Base-by-base conservation (phyloP, 2,797 vertebrate genomes). In the Sibirionetta formosa region DNA sequence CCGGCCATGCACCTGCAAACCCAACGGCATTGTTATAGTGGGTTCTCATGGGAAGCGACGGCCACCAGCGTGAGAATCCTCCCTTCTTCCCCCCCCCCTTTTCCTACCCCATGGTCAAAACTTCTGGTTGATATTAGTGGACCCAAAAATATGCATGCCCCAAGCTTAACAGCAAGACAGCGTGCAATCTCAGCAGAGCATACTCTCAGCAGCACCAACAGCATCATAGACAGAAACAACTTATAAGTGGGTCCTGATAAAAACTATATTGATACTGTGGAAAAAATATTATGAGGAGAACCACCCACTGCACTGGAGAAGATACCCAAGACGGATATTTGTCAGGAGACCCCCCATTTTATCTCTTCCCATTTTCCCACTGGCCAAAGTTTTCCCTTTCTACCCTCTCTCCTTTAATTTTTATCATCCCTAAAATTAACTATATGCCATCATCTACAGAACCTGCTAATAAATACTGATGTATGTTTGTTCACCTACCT, bases 41-140 rank as follows among this genome's bases (percentile, higher is more conserved):
- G 33, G 33, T 97, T 96, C 94, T 71, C 96, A 2, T 95, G 94
- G 79, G 95, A 95, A 97, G 84, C 2, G 40, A 7, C 24, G 70
- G 68, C 71, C 82, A 66, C 64, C 71, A 85, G 75, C 31, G 9
- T 96, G 95, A 89, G 91, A 95, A 92, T 53, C 60, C 15, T 57
- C 35, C 51, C 48, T 80, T 70, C 73, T 53, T 85, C 35, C 93
- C 68, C 42, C 40, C 38, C 60, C 92, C 79, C 53, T 89, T 66
- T 48, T 77, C 53, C 79, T 56, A 38, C n/a, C 3, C 71, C 33
- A 12, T 56, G 64, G 76, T 64, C 75, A 80, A 89, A 87, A 9
- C 9, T 87, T 89, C 91, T 94, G 91, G n/a, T 56, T 19, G 3
- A 33, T 50, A 44, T 87, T 80, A 94, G 64, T 7, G 23, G 36